phyloP scores from a whole-genome alignment of 2,797 vertebrate species.

The Sebastes dallii region DNA sequence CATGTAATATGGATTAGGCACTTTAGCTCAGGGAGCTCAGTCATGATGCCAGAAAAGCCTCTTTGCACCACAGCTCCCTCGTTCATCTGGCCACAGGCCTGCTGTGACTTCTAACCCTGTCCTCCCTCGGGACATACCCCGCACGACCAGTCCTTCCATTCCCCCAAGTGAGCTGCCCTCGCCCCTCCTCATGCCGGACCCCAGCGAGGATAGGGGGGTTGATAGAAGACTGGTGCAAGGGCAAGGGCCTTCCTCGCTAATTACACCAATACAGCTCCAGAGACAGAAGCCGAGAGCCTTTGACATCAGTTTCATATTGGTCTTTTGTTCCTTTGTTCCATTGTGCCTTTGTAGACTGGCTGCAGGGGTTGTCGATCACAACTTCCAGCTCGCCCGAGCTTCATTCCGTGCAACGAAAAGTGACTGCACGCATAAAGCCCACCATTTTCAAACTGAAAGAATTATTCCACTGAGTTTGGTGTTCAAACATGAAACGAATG shows the following conservation, averaged over 20 bases:
- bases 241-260: constrained; percentile 79
- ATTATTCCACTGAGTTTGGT: constrained; percentile 27
- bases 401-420: constrained; percentile 42
- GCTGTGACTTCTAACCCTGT: constrained; percentile 74
- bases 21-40: constrained; percentile 77
- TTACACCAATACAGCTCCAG: constrained; percentile 77
- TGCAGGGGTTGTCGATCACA: constrained; percentile 41
- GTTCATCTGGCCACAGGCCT: constrained; percentile 78
- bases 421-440: constrained; percentile 1
- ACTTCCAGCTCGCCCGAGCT: constrained; percentile 47
- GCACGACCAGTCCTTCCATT: constrained; percentile 57
- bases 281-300: constrained; percentile 67
- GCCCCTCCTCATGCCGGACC: constrained; percentile 35
- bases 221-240: constrained; percentile 66
- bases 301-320: constrained; percentile 74
- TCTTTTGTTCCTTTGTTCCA: constrained; percentile 75
- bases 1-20: constrained; percentile 82
- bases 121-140: constrained; percentile 59
- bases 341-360: constrained; percentile 37
- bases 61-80: constrained; percentile 68
- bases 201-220: constrained; percentile 41
- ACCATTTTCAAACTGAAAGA: constrained; percentile 10
- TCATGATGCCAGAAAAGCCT: constrained; percentile 79
- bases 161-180: constrained; percentile 59
- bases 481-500: constrained; percentile 41